Conservation (phyloP, 2,113 vertebrate species). For the Bubo blakistoni region DNA sequence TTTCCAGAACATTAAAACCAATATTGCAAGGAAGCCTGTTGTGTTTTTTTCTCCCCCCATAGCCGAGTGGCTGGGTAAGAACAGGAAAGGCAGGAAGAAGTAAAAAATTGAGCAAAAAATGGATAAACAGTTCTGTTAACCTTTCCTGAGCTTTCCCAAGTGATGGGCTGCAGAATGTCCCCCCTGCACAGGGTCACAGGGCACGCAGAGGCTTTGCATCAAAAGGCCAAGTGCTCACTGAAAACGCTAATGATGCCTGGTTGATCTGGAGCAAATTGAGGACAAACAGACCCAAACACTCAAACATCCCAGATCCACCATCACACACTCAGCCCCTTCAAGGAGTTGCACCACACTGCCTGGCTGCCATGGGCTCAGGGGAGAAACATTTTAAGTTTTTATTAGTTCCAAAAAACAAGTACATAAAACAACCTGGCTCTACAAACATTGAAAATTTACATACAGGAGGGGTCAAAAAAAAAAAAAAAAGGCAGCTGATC, state of each 20-base stretch:
- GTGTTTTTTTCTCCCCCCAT: neutral
- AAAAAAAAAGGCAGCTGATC: neutral
- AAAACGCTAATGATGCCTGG: neutral
- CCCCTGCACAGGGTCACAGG: neutral
- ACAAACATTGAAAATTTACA: neutral
- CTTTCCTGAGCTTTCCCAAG: neutral
- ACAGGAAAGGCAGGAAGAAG: constrained; percentile 68
- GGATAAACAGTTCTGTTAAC: constrained; percentile 15
- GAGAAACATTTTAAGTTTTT: neutral
- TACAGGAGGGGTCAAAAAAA: neutral
- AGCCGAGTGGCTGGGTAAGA: constrained; percentile 19
- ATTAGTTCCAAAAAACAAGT: neutral
- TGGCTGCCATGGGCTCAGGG: neutral
- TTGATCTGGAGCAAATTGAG: neutral
- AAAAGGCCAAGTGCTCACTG: neutral
- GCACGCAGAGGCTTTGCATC: neutral
- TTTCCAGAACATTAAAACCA: constrained; percentile 67
- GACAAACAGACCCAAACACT: neutral
- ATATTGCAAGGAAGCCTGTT: constrained; percentile 66
- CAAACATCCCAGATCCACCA: neutral
- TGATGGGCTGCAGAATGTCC: neutral
- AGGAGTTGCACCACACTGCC: fast-evolving
- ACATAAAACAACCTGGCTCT: fast-evolving
- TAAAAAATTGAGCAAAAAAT: neutral
- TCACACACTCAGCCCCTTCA: neutral